Percentiles rank a stretch among this genome's conserved stretches.
phyloP scores from a whole-genome alignment of 37 sponge, comb jelly and placozoan genomes.

The Spongia lamella region DNA sequence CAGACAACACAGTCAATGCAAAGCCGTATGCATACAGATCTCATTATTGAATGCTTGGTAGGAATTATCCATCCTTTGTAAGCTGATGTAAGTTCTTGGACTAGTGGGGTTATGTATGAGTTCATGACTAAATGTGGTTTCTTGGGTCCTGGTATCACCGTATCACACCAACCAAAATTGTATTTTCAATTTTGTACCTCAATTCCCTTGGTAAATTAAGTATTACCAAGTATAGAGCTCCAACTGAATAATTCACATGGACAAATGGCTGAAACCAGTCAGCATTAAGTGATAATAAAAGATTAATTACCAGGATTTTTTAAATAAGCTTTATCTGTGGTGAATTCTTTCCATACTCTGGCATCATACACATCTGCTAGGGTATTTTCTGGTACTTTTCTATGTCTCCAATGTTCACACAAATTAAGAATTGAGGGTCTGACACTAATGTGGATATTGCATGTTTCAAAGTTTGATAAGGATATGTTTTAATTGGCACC shows the following conservation, averaged over 20 bases:
- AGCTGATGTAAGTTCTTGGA: slow-evolving; percentile 40
- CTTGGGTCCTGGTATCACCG: slow-evolving; percentile 51
- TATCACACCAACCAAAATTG: slow-evolving; percentile 55
- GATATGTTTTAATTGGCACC: slow-evolving; percentile 43
- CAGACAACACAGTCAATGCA: slow-evolving; percentile 39
- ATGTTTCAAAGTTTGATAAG: slow-evolving; percentile 18
- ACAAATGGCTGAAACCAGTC: too few relatives aligned
- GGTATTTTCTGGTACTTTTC: not conserved
- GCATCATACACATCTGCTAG: slow-evolving; percentile 58
- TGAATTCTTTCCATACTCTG: slow-evolving; percentile 32
- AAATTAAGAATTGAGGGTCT: slow-evolving; percentile 29
- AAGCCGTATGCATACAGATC: slow-evolving; percentile 24
- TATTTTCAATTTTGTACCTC: slow-evolving; percentile 40
- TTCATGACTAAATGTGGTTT: slow-evolving; percentile 52
- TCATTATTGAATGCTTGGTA: not conserved
- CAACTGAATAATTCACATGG: slow-evolving; percentile 49
- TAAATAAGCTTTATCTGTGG: too few relatives aligned
- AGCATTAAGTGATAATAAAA: slow-evolving; percentile 29
- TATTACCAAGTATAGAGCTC: slow-evolving; percentile 58
- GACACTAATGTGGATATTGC: slow-evolving; percentile 1
- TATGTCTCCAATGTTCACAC: slow-evolving; percentile 40
- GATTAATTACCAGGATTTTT: slow-evolving; percentile 28
- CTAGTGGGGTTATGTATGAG: slow-evolving; percentile 51
- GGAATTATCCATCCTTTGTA: too few relatives aligned
- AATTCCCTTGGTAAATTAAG: slow-evolving; percentile 49